Conservation (phyloP, 2,113 vertebrate genomes). For the Thunnus thynnus region DNA sequence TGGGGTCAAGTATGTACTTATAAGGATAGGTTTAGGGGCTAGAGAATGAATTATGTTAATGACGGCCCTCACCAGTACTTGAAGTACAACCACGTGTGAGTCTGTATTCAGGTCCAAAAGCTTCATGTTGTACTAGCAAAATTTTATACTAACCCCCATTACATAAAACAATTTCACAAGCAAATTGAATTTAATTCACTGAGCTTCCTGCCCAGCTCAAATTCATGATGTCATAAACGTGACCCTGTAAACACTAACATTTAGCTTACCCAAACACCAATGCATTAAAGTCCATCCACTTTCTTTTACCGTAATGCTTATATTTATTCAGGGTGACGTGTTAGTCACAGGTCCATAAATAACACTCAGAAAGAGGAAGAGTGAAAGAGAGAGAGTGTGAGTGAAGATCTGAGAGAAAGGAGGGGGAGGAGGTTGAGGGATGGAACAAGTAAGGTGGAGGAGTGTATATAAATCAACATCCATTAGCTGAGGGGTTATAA, state of each 20-base stretch:
- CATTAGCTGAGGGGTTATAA: constrained; percentile 82
- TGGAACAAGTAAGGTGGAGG: constrained; percentile 66
- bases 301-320: constrained; percentile 67
- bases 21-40: constrained; percentile 3
- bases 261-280: constrained; percentile 50
- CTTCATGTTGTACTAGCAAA: constrained; percentile 3
- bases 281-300: constrained; percentile 55
- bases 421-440: constrained; percentile 30
- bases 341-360: constrained; percentile 77
- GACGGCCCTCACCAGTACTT: not conserved
- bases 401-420: constrained; percentile 32
- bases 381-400: constrained; percentile 27
- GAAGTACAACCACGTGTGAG: not conserved
- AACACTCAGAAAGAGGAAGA: constrained; percentile 43
- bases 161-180: constrained; percentile 65
- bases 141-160: constrained; percentile 31
- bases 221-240: constrained; percentile 80
- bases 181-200: constrained; percentile 70
- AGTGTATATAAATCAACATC: constrained; percentile 83
- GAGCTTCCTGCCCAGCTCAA: constrained; percentile 40
- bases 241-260: constrained; percentile 66
- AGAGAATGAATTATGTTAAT: constrained; percentile 10
- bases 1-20: not conserved
- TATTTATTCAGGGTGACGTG: constrained; percentile 73
- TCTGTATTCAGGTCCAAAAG: constrained; percentile 2